Conservation (phyloP, 2,113 vertebrate species). For the Ovis aries region DNA sequence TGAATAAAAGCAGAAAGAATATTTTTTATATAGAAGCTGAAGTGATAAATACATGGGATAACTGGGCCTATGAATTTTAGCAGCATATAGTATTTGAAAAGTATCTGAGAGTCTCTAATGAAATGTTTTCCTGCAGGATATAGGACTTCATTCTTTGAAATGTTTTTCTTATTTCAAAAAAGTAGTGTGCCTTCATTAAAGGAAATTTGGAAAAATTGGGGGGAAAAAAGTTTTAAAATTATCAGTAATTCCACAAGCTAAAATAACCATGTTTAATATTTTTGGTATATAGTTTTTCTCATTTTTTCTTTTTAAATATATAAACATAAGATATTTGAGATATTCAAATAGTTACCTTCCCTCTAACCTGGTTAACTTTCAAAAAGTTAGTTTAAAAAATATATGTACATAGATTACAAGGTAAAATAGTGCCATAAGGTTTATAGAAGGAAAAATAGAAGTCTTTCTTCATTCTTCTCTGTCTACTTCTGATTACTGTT, state of each 20-base stretch:
- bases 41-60: background rate
- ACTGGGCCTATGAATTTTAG: background rate
- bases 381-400: background rate
- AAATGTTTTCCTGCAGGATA: background rate
- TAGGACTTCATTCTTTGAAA: background rate
- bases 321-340: background rate
- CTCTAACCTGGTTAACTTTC: background rate
- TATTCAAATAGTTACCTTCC: background rate
- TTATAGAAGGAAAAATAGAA: background rate
- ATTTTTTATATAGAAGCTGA: background rate
- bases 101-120: background rate
- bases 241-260: background rate
- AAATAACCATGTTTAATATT: background rate
- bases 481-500: background rate
- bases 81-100: background rate
- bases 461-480: background rate
- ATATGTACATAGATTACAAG: background rate
- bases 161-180: background rate
- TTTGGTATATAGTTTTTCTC: background rate
- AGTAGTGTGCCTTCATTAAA: background rate
- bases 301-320: background rate
- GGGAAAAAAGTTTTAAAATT: background rate
- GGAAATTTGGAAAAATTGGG: background rate
- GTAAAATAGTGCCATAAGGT: background rate
- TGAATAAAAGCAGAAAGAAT: background rate